Conservation (phyloP, 1,140 invertebrate genomes). For the Physella acuta region DNA sequence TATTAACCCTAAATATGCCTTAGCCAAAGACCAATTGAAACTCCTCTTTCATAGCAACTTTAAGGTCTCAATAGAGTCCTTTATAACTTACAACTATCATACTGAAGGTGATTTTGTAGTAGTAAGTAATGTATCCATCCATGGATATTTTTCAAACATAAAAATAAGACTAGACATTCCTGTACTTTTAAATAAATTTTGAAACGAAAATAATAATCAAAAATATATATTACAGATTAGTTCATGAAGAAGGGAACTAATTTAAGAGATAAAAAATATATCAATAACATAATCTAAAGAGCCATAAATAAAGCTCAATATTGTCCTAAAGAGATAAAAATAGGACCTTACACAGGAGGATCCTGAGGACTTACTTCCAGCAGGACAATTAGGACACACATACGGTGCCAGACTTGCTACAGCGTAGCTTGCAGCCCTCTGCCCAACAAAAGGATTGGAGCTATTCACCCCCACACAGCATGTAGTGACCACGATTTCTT, state of each 20-base stretch:
- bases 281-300: neutral
- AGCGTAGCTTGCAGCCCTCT: slow-evolving; percentile 23
- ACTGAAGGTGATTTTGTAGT: too few species aligned
- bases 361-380: slow-evolving; percentile 23
- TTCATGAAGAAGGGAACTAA: neutral
- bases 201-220: neutral
- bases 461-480: slow-evolving; percentile 29
- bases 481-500: slow-evolving; percentile 38
- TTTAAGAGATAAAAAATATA: neutral
- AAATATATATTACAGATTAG: neutral
- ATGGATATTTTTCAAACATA: too few species aligned
- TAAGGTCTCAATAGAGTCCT: too few species aligned
- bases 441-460: slow-evolving; percentile 1
- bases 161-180: too few species aligned
- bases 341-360: too few species aligned
- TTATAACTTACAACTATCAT: too few species aligned
- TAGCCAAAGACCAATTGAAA: too few species aligned
- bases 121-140: too few species aligned
- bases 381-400: slow-evolving; percentile 17
- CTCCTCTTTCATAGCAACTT: too few species aligned
- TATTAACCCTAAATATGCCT: too few species aligned
- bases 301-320: neutral
- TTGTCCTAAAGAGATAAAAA: neutral
- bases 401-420: slow-evolving; percentile 29
- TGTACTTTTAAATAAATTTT: too few species aligned